Conservation (phyloP, 2,797 vertebrate species). For the Toxotes lorentzi region DNA sequence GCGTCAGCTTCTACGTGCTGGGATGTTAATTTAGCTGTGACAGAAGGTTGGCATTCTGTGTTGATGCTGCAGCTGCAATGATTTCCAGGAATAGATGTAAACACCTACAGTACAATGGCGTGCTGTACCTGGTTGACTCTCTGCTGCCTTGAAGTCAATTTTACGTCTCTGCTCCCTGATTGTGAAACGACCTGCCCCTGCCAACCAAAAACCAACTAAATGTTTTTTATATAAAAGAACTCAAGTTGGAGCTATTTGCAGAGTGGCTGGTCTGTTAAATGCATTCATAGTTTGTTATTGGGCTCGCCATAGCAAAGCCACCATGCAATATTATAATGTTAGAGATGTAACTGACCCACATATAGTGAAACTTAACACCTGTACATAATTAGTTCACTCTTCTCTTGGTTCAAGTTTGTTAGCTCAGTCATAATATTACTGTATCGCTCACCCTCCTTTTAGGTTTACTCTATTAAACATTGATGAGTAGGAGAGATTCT, state of each 20-base stretch:
- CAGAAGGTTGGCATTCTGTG: slow-evolving; percentile 27
- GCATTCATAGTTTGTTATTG: not conserved
- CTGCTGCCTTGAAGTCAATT: not conserved
- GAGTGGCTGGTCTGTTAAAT: not conserved
- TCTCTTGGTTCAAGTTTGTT: slow-evolving; percentile 18
- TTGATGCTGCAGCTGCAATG: slow-evolving; percentile 43
- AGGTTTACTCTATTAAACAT: slow-evolving; percentile 13
- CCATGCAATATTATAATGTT: slow-evolving; percentile 19
- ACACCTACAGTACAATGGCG: slow-evolving; percentile 21
- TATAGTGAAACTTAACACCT: slow-evolving; percentile 21
- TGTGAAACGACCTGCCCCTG: not conserved
- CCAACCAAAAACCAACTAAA: not conserved
- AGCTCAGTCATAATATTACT: not conserved
- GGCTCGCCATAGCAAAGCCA: slow-evolving; percentile 13
- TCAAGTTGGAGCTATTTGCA: not conserved
- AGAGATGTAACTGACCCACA: slow-evolving; percentile 25
- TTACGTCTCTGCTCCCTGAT: not conserved
- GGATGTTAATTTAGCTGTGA: slow-evolving; percentile 49
- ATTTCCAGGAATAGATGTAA: slow-evolving; percentile 53
- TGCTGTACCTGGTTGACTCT: slow-evolving; percentile 22
- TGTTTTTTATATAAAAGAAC: not conserved
- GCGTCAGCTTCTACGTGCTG: slow-evolving; percentile 17
- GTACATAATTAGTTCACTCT: slow-evolving; percentile 19
- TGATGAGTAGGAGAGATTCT: slow-evolving; percentile 8
- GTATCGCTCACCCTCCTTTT: slow-evolving; percentile 7